Percentiles rank a stretch among this genome's conserved stretches.
phyloP scores from a whole-genome alignment of 1,140 invertebrate species.

The Tetragnatha versicolor region DNA sequence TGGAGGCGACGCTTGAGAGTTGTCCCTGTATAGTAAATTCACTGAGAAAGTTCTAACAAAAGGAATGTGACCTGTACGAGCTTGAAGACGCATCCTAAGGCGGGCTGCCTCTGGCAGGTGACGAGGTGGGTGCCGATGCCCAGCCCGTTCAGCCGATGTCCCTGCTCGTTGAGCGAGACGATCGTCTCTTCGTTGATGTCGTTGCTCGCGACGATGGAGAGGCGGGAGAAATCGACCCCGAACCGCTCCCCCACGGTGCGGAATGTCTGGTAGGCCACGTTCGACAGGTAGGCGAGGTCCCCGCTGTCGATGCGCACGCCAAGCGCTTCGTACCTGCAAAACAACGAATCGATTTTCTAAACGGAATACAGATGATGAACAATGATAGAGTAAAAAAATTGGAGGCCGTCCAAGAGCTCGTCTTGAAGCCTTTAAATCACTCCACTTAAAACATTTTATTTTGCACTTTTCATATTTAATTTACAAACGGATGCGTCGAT shows the following conservation, averaged over 20 bases:
- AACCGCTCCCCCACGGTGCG: constrained; percentile 76
- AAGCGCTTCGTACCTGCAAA: constrained; percentile 85
- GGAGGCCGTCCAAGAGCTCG: too few species aligned
- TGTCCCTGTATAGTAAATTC: too few species aligned
- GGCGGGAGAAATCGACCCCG: constrained; percentile 77
- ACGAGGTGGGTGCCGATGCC: constrained; percentile 96
- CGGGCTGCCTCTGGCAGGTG: constrained; percentile 86
- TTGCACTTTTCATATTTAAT: too few species aligned
- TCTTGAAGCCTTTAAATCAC: too few species aligned
- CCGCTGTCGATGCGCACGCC: constrained; percentile 97
- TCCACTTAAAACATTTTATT: too few species aligned
- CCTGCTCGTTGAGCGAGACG: constrained; percentile 95
- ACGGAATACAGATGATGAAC: too few species aligned
- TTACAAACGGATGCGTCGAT: too few species aligned
- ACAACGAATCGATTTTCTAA: too few species aligned
- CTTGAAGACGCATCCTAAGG: constrained; percentile 98
- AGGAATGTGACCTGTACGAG: constrained; percentile 95
- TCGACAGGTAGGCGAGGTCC: constrained; percentile 95
- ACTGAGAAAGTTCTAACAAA: too few species aligned
- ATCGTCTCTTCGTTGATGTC: constrained; percentile 99
- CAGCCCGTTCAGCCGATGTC: constrained; percentile 95
- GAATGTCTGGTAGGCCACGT: constrained; percentile 82
- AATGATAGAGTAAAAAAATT: too few species aligned
- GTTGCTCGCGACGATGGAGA: constrained; percentile 95
- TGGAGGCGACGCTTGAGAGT: too few species aligned